phyloP scores from a whole-genome alignment of 2,113 vertebrate genomes.

The Cephalopterus ornatus region DNA sequence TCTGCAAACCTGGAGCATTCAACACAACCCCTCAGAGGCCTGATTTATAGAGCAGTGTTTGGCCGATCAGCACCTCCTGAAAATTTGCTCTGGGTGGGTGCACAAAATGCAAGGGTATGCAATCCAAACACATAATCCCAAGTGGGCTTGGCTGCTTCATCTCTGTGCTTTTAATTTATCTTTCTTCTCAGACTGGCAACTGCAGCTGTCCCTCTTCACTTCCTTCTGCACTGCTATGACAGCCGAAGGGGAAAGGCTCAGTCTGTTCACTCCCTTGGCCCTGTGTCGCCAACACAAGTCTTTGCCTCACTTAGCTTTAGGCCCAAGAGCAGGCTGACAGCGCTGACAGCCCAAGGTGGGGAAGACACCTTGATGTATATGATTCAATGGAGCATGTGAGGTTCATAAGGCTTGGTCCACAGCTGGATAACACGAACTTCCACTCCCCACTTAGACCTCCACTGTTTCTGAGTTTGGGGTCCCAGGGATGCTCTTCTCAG shows the following conservation, averaged over 20 bases:
- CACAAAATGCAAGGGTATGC: neutral
- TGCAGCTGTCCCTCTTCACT: neutral
- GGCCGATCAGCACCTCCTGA: neutral
- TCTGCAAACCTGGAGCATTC: neutral
- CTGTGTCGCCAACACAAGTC: neutral
- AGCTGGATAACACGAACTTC: neutral
- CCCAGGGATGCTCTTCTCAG: neutral
- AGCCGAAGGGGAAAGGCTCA: neutral
- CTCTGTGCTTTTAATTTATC: neutral
- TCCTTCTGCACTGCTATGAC: neutral
- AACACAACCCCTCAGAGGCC: neutral
- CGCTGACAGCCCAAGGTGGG: rapidly evolving
- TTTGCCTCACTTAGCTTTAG: neutral
- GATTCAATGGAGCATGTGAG: neutral
- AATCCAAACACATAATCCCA: neutral
- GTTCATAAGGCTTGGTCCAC: neutral
- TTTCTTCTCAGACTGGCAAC: neutral
- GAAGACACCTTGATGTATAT: neutral
- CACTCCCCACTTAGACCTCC: neutral
- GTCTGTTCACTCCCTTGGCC: neutral
- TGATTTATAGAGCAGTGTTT: neutral
- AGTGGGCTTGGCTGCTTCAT: neutral
- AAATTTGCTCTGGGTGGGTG: neutral
- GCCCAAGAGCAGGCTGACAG: neutral
- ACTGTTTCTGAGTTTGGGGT: neutral